These are phyloP conservation scores for Dicentrarchus labrax DNA, from an alignment of 2,113 vertebrate genomes.

Conservation along the genomic window DNA sequence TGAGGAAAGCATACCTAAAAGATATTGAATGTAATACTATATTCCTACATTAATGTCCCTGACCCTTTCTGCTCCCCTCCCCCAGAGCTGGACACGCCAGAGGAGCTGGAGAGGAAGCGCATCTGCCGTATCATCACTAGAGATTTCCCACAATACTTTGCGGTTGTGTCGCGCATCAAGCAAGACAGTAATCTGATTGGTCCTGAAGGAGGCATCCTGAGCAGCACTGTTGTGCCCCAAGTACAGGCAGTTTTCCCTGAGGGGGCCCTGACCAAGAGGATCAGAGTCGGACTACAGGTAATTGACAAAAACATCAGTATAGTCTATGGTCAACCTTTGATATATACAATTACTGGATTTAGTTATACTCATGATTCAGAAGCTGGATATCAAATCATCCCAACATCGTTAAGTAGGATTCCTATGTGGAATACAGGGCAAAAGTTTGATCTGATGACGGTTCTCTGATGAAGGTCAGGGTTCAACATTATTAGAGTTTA, in stretches of 20 bases:
- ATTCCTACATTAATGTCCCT: background rate
- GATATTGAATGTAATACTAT: too few relatives aligned
- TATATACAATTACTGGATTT: background rate
- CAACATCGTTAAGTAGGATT: background rate
- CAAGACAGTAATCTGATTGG: conserved; percentile 98
- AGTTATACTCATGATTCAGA: too few relatives aligned
- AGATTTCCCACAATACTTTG: conserved; percentile 98
- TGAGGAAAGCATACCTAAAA: background rate
- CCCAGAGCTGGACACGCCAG: conserved; percentile 91
- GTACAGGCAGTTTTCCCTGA: conserved; percentile 98
- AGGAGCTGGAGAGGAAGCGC: conserved; percentile 95
- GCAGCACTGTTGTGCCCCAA: conserved; percentile 95
- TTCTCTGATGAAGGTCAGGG: background rate
- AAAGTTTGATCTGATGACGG: background rate
- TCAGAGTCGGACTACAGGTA: conserved; percentile 98
- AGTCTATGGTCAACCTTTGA: background rate
- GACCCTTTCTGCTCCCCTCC: background rate
- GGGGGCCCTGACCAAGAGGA: conserved; percentile 96
- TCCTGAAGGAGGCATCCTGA: conserved; percentile 96
- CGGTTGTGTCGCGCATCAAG: conserved; percentile 95
- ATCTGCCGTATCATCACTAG: conserved; percentile 97
- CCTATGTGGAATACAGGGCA: background rate
- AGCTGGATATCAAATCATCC: too few relatives aligned
- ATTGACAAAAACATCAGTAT: background rate
- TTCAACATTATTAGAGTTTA: background rate